A percentile compares a stretch with the other conserved stretches of the same genome.
Evolutionary conservation across 2,888 invertebrate species (phyloP).

Genomic region (Halictus quadricinctus): DNA sequence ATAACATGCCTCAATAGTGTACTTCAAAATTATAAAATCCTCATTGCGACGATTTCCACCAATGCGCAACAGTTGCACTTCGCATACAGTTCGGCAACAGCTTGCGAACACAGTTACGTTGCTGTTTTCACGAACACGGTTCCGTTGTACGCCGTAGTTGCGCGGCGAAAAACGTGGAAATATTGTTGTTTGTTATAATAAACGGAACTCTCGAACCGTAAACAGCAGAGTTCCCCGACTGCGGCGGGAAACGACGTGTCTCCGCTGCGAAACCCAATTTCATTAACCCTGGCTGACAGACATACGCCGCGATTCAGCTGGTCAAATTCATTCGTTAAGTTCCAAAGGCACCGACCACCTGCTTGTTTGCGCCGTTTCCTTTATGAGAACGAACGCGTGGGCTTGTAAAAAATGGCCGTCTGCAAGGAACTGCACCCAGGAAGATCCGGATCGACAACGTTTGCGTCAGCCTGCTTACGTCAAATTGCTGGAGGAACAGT

Average conservation of each 20-base stretch:
- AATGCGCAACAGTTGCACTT: no score
- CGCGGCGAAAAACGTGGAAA: not conserved
- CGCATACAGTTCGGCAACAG: no score
- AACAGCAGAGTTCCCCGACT: not conserved
- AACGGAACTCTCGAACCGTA: constrained; percentile 22
- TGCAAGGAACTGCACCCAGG: constrained; percentile 11
- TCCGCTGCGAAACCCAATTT: constrained; percentile 26
- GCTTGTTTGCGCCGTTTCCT: constrained; percentile 19
- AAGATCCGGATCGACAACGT: constrained; percentile 13
- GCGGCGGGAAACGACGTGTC: not conserved
- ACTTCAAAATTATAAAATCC: no score
- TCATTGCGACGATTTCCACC: no score
- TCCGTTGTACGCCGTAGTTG: not conserved
- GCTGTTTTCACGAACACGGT: not conserved
- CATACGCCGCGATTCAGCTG: constrained; percentile 8
- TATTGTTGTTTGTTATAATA: constrained; percentile 37
- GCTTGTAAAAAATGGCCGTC: constrained; percentile 38
- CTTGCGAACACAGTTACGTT: no score
- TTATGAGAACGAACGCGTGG: constrained; percentile 45
- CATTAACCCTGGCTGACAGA: constrained; percentile 28
- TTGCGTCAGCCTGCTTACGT: not conserved
- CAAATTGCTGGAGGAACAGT: not conserved
- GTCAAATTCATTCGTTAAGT: constrained; percentile 45
- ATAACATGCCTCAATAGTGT: no score
- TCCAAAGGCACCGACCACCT: not conserved